Evolutionary conservation across 2,797 vertebrate species (phyloP).

Genomic region (Alauda arvensis): DNA sequence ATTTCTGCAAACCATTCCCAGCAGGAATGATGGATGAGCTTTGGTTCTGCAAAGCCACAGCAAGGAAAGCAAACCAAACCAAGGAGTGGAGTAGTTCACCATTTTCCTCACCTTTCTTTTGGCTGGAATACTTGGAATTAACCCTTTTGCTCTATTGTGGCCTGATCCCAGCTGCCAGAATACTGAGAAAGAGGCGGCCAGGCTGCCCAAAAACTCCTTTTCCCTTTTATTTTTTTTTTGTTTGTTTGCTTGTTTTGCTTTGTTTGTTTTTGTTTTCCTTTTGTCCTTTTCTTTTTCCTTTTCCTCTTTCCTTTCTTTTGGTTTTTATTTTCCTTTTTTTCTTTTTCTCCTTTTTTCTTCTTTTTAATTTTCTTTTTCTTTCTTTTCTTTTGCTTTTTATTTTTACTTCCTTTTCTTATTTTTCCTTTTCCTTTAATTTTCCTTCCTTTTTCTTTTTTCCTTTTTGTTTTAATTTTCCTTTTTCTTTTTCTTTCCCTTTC

Average conservation of each 20-base stretch:
- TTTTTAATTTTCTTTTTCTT: neutral
- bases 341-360: neutral
- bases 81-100: neutral
- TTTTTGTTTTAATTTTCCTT: neutral
- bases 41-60: neutral
- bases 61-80: neutral
- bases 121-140: neutral
- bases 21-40: neutral
- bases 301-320: neutral
- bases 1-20: slow-evolving; percentile 1
- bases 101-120: neutral
- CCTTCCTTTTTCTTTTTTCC: too few relatives aligned
- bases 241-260: too few relatives aligned
- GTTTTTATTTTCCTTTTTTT: neutral
- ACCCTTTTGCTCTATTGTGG: neutral
- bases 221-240: too few relatives aligned
- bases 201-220: neutral
- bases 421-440: neutral
- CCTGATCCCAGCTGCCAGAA: rapidly evolving
- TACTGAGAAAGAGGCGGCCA: neutral
- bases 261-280: too few relatives aligned
- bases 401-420: neutral
- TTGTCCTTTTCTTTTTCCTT: too few relatives aligned
- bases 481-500: too few relatives aligned
- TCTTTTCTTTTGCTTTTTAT: too few relatives aligned